Conservation (phyloP, 2,888 invertebrate genomes). For the Tolmerus cingulatus region DNA sequence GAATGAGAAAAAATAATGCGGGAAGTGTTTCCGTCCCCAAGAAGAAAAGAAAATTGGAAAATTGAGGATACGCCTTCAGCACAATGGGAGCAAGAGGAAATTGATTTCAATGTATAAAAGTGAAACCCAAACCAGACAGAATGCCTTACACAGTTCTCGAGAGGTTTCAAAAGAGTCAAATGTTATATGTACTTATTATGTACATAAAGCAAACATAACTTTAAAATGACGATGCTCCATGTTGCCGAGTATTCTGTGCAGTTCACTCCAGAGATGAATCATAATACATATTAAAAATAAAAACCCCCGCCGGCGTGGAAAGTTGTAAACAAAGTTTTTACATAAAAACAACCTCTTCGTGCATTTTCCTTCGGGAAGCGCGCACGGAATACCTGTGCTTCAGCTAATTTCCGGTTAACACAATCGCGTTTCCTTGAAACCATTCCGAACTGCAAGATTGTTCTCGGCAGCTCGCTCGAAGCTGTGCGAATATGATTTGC, state of each 20-base stretch:
- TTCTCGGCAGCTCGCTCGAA: not conserved
- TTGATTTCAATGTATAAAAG: not conserved
- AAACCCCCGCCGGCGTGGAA: not conserved
- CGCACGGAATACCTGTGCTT: not conserved
- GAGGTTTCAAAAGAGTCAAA: not conserved
- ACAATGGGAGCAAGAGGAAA: not conserved
- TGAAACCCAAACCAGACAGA: not conserved
- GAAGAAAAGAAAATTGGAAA: not conserved
- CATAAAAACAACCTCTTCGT: not conserved
- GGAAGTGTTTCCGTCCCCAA: not conserved
- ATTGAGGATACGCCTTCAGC: not conserved
- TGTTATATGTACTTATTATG: not conserved
- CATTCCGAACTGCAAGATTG: not conserved
- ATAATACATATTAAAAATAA: not conserved
- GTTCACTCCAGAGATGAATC: not conserved
- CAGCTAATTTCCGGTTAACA: not conserved
- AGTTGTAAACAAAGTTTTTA: not conserved
- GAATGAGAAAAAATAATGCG: not conserved
- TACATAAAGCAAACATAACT: not conserved
- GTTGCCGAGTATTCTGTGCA: not conserved
- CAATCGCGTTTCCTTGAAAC: not conserved
- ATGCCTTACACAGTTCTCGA: not conserved
- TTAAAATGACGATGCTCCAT: not conserved
- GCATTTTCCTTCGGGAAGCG: not conserved
- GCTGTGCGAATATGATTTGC: not conserved